Evolutionary conservation across 2,888 invertebrate species (phyloP).

Genomic region (Peribatodes rhomboidaria): DNA sequence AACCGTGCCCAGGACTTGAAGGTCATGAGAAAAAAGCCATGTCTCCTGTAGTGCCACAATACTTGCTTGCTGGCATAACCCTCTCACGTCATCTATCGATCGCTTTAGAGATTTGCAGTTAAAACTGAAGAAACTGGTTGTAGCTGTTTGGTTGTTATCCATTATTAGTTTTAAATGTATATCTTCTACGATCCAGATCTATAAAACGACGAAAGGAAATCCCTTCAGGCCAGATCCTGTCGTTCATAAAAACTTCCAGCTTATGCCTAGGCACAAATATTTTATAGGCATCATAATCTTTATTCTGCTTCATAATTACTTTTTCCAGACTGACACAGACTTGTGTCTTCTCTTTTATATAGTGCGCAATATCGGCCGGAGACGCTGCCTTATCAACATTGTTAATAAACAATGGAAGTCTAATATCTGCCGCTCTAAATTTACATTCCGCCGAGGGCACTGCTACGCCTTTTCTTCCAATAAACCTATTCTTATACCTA

Average conservation of each 20-base stretch:
- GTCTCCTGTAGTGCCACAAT: slow-evolving; percentile 4
- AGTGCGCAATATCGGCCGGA: background rate
- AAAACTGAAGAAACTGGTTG: background rate
- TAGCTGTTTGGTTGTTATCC: background rate
- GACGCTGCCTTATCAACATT: slow-evolving; percentile 1
- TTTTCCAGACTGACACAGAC: background rate
- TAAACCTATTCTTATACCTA: slow-evolving; percentile 1
- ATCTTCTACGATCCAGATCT: background rate
- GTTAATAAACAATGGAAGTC: slow-evolving; percentile 2
- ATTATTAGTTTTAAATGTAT: background rate
- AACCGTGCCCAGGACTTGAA: background rate
- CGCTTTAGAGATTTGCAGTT: background rate
- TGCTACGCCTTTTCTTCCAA: slow-evolving; percentile 2
- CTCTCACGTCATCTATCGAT: background rate
- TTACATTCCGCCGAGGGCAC: background rate
- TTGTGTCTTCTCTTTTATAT: background rate
- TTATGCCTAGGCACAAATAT: slow-evolving; percentile 3
- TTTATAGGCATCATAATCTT: slow-evolving; percentile 4
- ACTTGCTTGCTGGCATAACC: background rate
- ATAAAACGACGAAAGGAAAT: background rate
- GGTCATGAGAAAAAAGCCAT: background rate
- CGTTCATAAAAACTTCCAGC: background rate
- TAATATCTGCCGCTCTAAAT: slow-evolving; percentile 7
- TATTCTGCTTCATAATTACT: slow-evolving; percentile 2
- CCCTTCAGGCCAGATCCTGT: slow-evolving; percentile 1